Percentiles rank a stretch among this genome's conserved stretches.
These are phyloP conservation scores for Magallana angulata DNA, from an alignment of 1,140 invertebrate species.

Conservation along the genomic window DNA sequence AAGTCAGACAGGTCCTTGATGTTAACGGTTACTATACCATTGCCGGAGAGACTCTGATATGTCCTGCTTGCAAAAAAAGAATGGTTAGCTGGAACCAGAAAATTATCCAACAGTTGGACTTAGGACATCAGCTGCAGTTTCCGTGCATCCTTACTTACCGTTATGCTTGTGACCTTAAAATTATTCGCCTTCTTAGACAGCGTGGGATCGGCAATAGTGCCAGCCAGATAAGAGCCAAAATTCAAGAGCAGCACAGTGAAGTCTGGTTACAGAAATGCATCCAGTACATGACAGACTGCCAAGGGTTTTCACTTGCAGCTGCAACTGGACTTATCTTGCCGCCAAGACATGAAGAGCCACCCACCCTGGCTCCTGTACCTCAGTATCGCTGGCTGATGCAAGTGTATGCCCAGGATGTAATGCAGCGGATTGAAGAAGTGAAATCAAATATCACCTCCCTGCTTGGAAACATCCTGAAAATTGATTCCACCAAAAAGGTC, in stretches of 20 bases:
- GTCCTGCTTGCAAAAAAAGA: slow-evolving; percentile 26
- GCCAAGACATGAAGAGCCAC: slow-evolving; percentile 57
- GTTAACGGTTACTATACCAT: slow-evolving; percentile 32
- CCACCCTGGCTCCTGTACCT: background rate
- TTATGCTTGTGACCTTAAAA: slow-evolving; percentile 11
- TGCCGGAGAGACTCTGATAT: slow-evolving; percentile 37
- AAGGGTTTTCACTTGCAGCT: no score
- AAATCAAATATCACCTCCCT: slow-evolving; percentile 62
- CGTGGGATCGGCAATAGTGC: no score
- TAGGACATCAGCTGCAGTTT: slow-evolving; percentile 38
- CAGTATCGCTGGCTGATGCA: slow-evolving; percentile 34
- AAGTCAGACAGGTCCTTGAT: slow-evolving; percentile 6
- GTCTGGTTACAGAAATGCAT: no score
- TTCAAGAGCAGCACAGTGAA: no score
- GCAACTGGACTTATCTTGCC: slow-evolving; percentile 11
- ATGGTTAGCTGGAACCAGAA: slow-evolving; percentile 39
- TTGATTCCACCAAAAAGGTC: slow-evolving; percentile 63
- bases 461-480: slow-evolving; percentile 59
- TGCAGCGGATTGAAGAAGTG: slow-evolving; percentile 45
- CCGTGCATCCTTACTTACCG: slow-evolving; percentile 30
- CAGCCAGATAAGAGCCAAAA: no score
- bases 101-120: slow-evolving; percentile 30
- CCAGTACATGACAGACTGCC: no score
- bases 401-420: slow-evolving; percentile 51
- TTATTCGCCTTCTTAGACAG: no score